Evolutionary conservation across 92 coral and sea anemone genomes (phyloP).

Genomic region (Galaxea fascicularis): DNA sequence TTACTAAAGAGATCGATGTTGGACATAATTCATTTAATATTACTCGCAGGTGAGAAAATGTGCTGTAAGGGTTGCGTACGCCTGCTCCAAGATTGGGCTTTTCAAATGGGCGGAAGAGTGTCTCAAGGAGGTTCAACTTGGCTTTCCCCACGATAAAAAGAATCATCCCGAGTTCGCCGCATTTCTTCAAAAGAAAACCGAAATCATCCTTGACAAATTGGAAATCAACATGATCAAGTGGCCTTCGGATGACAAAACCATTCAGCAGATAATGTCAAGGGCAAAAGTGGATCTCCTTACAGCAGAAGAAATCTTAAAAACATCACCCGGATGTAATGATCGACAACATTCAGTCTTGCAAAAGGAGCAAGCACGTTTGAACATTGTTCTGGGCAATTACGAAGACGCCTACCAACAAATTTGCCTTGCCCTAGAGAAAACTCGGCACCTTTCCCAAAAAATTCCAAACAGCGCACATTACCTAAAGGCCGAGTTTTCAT

Average conservation of each 20-base stretch:
- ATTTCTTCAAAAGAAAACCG: constrained; percentile 26
- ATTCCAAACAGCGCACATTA: not conserved
- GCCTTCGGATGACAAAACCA: constrained; percentile 2
- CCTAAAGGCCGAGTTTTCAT: constrained; percentile 2
- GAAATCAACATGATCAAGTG: not conserved
- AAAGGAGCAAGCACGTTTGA: constrained; percentile 25
- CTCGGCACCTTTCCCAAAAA: not conserved
- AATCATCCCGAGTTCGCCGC: constrained; percentile 10
- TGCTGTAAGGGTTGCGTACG: constrained; percentile 7
- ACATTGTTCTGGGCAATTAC: not conserved
- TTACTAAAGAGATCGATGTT: too few species aligned
- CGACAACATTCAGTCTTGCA: not conserved
- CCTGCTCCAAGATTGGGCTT: constrained; percentile 26
- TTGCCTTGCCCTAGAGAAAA: not conserved
- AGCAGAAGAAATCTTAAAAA: constrained; percentile 10
- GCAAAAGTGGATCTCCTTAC: constrained; percentile 7
- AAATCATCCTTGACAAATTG: constrained; percentile 3
- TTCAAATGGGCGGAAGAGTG: not conserved
- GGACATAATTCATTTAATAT: too few species aligned
- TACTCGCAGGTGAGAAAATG: constrained; percentile 19
- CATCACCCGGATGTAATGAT: not conserved
- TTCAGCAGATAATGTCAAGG: not conserved
- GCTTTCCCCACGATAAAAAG: not conserved
- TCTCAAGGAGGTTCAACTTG: constrained; percentile 8
- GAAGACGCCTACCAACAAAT: not conserved